Base-by-base conservation (phyloP, 1,140 invertebrate genomes). In the Sycobia sp. region DNA sequence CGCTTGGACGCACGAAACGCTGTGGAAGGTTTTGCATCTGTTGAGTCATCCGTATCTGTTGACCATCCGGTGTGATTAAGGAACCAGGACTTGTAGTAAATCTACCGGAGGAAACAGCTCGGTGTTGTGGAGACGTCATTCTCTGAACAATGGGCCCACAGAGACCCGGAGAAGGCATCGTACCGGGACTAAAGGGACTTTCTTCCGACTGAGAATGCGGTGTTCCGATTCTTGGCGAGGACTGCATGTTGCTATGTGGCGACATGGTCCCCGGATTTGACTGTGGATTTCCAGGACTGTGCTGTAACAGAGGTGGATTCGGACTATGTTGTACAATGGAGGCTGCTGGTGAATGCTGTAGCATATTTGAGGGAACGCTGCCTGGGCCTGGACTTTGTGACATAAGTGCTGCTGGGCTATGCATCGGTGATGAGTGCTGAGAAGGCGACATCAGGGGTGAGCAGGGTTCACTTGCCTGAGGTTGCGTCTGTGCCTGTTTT, bases 371-470 rank as follows among this genome's bases (percentile, higher is more conserved):
- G 1, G 76, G 67, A 1, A 86, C 80, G 9, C 81, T 83, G 4
- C 80, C 82, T 0, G 85, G 83, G n/a, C 83, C 84, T 1, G 86
- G 86, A 63, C 84, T 86, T 38, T 85, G 85, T 11, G 84, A 83
- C 23, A 87, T 80, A 3, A 85, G 74, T 0, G 82, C 83, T 8
- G 84, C 82, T 2, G 86, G 86, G 76, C 86, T 87, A 58, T 87
- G 85, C 79, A 88, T 81, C 0, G 86, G 87, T 4, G 85, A 86
- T 38, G 82, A 85, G 54, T 87, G 86, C 69, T 86, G 85, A 10
- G 86, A 85, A 0, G 85, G 83, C 16, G 86, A 85, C 84, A 87
- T 85, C 65, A 88, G 71, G 0, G 87, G 86, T 25, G 86, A 87
- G 64, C 86, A 86, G 0, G 86, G 82, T 55, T 82, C 78, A 57